Conservation (phyloP, 2,888 invertebrate genomes). For the Drosophila eohydei region DNA sequence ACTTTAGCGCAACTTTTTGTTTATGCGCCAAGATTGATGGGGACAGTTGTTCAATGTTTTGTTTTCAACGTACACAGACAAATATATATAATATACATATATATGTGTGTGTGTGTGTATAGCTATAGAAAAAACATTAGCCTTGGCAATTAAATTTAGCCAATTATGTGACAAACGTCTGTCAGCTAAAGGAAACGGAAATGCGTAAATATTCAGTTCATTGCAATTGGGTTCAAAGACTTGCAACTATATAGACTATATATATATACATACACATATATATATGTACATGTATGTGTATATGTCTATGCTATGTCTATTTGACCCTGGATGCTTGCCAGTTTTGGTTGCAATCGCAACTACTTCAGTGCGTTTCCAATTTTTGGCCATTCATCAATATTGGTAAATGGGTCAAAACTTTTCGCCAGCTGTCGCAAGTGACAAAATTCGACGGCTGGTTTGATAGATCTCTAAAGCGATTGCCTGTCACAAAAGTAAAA, state of each 20-base stretch:
- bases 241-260: conserved; percentile 4
- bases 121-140: conserved; percentile 46
- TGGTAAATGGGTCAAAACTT: conserved; percentile 50
- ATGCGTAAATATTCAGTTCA: conserved; percentile 50
- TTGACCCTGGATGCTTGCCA: conserved; percentile 62
- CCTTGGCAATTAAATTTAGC: conserved; percentile 74
- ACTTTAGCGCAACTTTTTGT: conserved; percentile 27
- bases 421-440: conserved; percentile 47
- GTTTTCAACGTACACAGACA: conserved; percentile 29
- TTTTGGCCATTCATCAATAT: conserved; percentile 38
- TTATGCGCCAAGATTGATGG: conserved; percentile 68
- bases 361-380: conserved; percentile 26
- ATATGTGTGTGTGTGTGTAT: neutral
- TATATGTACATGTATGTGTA: neutral
- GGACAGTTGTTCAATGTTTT: conserved; percentile 75
- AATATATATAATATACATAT: neutral
- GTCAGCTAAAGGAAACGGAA: conserved; percentile 63
- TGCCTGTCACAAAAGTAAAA: conserved; percentile 45
- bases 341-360: conserved; percentile 20
- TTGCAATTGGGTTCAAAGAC: conserved; percentile 57
- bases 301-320: neutral
- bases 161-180: conserved; percentile 49
- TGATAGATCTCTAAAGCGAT: conserved; percentile 39
- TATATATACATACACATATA: neutral
- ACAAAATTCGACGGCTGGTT: conserved; percentile 51